phyloP scores from a whole-genome alignment of 1,140 invertebrate species.

The Euglossa dilemma region DNA sequence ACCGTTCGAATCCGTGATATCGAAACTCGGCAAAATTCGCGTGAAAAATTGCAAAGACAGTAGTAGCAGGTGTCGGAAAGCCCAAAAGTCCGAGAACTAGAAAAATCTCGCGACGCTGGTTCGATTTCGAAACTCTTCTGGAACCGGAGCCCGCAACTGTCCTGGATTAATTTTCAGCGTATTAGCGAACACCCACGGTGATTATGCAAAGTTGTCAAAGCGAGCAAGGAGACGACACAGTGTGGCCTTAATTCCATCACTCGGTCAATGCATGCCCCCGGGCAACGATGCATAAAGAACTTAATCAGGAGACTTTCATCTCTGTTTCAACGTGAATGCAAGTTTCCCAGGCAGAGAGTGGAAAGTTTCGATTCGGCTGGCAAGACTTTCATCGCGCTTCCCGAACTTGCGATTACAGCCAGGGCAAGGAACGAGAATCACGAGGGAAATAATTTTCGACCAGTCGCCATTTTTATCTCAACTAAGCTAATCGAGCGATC shows the following conservation, averaged over 20 bases:
- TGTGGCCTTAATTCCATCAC: slow-evolving; percentile 10
- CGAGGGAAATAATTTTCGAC: background rate
- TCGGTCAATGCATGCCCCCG: background rate
- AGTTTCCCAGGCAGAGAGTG: background rate
- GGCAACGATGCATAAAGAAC: background rate
- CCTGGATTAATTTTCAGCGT: background rate
- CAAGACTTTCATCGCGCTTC: background rate
- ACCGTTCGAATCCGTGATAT: no score
- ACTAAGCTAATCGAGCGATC: no score
- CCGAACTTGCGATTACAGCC: background rate
- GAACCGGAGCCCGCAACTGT: no score
- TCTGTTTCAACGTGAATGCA: slow-evolving; percentile 1
- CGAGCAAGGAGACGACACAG: background rate
- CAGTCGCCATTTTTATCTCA: background rate
- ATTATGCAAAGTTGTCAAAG: background rate
- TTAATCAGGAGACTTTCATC: background rate
- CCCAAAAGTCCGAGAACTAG: no score
- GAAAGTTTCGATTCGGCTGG: slow-evolving; percentile 10
- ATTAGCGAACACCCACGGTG: background rate
- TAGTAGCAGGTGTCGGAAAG: no score
- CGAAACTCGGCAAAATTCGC: no score
- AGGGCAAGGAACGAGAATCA: background rate
- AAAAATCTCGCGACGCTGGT: no score
- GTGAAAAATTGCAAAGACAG: no score
- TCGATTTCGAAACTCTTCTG: background rate